A percentile compares a stretch with the other conserved stretches of the same genome.
Evolutionary conservation across 1,140 invertebrate genomes (phyloP).

Genomic region (Aethina tumida): DNA sequence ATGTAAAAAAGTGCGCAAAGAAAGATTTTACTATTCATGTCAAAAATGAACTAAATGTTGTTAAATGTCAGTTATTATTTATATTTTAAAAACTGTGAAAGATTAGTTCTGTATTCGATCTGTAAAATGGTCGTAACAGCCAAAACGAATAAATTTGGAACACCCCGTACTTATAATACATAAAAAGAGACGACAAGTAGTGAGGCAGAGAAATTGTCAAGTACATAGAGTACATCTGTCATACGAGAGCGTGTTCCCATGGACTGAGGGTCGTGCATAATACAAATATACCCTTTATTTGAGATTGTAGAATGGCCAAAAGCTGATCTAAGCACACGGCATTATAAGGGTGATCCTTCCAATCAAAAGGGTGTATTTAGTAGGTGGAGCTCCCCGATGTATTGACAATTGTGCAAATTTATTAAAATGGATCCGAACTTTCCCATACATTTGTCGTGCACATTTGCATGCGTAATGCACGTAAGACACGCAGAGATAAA

Average conservation of each 20-base stretch:
- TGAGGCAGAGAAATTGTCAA: neutral
- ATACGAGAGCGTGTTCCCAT: slow-evolving; percentile 28
- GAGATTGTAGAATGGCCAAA: slow-evolving; percentile 13
- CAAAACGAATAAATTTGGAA: slow-evolving; percentile 3
- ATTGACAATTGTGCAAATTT: slow-evolving; percentile 23
- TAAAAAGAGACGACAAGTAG: neutral
- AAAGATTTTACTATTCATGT: no score
- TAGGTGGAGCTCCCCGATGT: slow-evolving; percentile 22
- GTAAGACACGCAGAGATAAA: no score
- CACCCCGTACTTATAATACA: slow-evolving; percentile 1
- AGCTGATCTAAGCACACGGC: slow-evolving; percentile 18
- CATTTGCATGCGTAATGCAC: no score
- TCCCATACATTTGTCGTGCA: no score
- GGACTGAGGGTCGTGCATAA: slow-evolving; percentile 24
- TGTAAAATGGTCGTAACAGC: no score
- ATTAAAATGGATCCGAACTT: slow-evolving; percentile 17
- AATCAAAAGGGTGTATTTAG: slow-evolving; percentile 29
- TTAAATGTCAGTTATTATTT: no score
- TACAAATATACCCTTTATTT: slow-evolving; percentile 27
- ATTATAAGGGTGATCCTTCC: slow-evolving; percentile 24
- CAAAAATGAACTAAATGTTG: no score
- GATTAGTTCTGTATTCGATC: no score
- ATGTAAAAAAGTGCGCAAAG: no score
- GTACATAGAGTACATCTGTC: slow-evolving; percentile 22
- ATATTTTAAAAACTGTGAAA: no score